Evolutionary conservation across 2,113 vertebrate species (phyloP).

Genomic region (Zosterops borbonicus): DNA sequence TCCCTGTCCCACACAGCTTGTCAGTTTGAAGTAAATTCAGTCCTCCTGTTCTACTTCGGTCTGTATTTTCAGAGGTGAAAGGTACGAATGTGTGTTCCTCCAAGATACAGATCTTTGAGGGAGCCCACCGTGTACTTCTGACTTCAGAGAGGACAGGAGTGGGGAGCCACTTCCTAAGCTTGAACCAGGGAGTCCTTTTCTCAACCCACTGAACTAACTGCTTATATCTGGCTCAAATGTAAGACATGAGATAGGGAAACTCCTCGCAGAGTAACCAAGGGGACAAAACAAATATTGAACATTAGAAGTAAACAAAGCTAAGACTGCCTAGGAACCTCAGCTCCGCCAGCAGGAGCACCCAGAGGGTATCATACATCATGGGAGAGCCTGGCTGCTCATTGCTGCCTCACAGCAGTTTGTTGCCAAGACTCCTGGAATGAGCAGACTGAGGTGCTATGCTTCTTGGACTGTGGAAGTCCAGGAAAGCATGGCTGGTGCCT

Average conservation of each 20-base stretch:
- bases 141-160: background rate
- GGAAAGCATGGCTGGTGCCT: accelerated
- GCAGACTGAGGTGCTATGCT: background rate
- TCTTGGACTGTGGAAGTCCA: accelerated
- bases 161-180: background rate
- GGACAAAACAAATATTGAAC: background rate
- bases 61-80: background rate
- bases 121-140: accelerated
- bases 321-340: background rate
- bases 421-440: background rate
- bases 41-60: background rate
- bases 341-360: accelerated
- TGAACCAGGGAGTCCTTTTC: background rate
- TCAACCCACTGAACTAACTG: background rate
- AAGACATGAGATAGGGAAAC: background rate
- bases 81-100: accelerated
- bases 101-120: background rate
- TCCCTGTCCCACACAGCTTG: background rate
- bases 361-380: accelerated
- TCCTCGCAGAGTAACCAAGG: slow-evolving; percentile 9
- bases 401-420: background rate
- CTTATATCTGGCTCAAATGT: background rate
- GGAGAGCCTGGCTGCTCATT: background rate
- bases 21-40: background rate
- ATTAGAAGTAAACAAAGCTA: background rate